Conservation (phyloP, 2,113 vertebrate genomes). For the Mugil cephalus region DNA sequence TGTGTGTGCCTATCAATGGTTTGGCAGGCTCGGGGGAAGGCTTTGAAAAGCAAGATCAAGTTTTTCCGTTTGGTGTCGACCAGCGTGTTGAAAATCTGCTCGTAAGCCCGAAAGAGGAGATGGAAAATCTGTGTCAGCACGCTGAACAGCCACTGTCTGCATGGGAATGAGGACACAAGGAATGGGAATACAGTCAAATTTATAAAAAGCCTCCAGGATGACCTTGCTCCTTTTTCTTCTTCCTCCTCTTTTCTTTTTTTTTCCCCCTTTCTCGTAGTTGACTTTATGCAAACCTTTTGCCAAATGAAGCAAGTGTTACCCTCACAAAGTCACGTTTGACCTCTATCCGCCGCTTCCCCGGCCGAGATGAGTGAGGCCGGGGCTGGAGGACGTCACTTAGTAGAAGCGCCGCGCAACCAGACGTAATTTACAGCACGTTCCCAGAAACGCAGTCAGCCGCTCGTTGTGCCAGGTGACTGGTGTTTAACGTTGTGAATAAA, state of each 20-base stretch:
- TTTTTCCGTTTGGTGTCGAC: constrained; percentile 52
- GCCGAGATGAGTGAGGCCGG: no score
- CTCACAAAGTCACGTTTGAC: constrained; percentile 17
- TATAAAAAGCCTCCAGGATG: constrained; percentile 56
- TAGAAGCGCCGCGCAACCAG: not conserved
- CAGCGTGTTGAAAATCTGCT: constrained; percentile 37
- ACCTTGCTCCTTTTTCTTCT: constrained; percentile 25
- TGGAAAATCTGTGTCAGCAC: constrained; percentile 76
- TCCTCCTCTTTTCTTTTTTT: no score
- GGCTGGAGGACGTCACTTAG: constrained; percentile 1
- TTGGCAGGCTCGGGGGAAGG: constrained; percentile 19
- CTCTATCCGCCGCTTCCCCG: no score
- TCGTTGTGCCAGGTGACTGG: not conserved
- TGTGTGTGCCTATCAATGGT: not conserved
- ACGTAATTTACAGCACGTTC: not conserved
- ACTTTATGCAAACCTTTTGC: constrained; percentile 38
- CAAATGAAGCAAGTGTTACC: constrained; percentile 16
- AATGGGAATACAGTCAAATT: constrained; percentile 64
- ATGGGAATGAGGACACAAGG: constrained; percentile 62
- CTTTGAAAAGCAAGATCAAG: constrained; percentile 13
- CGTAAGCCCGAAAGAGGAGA: constrained; percentile 43
- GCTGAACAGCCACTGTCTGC: constrained; percentile 45
- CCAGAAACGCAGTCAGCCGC: constrained; percentile 7
- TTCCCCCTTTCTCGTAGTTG: not conserved
- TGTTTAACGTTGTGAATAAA: not conserved